A percentile compares a stretch with the other conserved stretches of the same genome.
These are phyloP conservation scores for Sciurus vulgaris DNA, from an alignment of 2,797 vertebrate species.

Conservation along the genomic window DNA sequence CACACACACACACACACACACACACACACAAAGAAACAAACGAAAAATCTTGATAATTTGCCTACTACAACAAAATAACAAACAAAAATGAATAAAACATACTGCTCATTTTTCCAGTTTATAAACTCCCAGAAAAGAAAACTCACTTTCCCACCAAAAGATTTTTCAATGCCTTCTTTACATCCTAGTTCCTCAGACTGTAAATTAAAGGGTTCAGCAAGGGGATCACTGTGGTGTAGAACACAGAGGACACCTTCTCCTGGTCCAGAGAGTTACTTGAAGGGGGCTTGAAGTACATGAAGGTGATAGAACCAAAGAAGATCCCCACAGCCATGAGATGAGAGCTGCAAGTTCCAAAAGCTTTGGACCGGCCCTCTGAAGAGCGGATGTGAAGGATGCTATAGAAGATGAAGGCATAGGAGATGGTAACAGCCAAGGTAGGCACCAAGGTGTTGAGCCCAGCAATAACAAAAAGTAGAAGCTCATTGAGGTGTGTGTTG, in stretches of 20 bases:
- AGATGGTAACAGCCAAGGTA: slow-evolving; percentile 23
- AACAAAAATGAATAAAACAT: not conserved
- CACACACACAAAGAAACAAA: not conserved
- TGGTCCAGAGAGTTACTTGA: slow-evolving; percentile 56
- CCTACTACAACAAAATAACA: not conserved
- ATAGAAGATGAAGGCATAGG: slow-evolving; percentile 59
- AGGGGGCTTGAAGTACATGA: slow-evolving; percentile 70
- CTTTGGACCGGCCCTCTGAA: not conserved
- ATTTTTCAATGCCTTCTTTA: slow-evolving; percentile 65
- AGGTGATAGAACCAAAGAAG: slow-evolving; percentile 71
- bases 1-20: no score
- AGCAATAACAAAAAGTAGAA: slow-evolving; percentile 4
- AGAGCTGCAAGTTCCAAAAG: slow-evolving; percentile 69
- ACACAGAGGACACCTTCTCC: slow-evolving; percentile 70
- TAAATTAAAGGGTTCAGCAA: slow-evolving; percentile 74
- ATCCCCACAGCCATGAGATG: slow-evolving; percentile 64
- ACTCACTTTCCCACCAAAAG: not conserved
- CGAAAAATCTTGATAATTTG: not conserved
- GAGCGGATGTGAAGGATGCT: slow-evolving; percentile 53
- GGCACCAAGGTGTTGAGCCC: slow-evolving; percentile 61
- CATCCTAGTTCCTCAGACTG: slow-evolving; percentile 70
- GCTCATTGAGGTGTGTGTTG: not conserved
- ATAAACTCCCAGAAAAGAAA: not conserved
- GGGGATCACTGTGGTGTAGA: slow-evolving; percentile 65
- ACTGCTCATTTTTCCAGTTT: not conserved